Evolutionary conservation across 2,113 vertebrate species (phyloP).

Genomic region (zebrafish (Danio rerio)): GRCz12tu NC_133177.1:47789001-47789500

Average conservation of each 20-base stretch:
- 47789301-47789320: conserved; percentile 28
- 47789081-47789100: background rate
- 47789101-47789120: background rate
- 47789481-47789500: conserved; percentile 12
- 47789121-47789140: background rate
- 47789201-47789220: background rate
- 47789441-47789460: background rate
- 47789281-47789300: conserved; percentile 34
- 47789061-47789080: background rate
- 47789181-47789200: conserved; percentile 6
- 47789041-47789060: background rate
- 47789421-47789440: no score
- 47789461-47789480: background rate
- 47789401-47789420: background rate
- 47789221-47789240: background rate
- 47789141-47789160: background rate
- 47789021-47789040: no score
- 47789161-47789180: conserved; percentile 7
- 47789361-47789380: conserved; percentile 4
- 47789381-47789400: background rate
- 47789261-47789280: conserved; percentile 20
- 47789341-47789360: conserved; percentile 38
- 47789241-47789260: background rate
- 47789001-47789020: no score
- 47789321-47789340: conserved; percentile 26